Conservation (phyloP, 2,888 invertebrate species). For the Alcis repandata region DNA sequence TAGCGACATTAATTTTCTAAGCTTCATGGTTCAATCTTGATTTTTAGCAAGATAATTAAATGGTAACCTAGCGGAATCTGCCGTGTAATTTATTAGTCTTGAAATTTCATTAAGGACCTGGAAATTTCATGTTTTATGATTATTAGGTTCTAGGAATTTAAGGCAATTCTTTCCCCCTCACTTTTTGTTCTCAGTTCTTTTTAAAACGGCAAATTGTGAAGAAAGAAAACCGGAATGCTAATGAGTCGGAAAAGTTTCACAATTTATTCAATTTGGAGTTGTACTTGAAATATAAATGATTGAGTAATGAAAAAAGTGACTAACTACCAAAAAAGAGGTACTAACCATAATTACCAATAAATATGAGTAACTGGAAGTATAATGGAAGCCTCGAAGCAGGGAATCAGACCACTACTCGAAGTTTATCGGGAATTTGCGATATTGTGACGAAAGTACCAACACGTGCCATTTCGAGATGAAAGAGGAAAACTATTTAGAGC, state of each 20-base stretch:
- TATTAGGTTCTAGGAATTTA: constrained; percentile 16
- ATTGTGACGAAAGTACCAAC: constrained; percentile 37
- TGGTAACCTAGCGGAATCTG: background rate
- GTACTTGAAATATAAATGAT: constrained; percentile 9
- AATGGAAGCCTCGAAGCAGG: constrained; percentile 48
- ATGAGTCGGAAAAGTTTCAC: constrained; percentile 11
- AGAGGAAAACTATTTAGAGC: constrained; percentile 26
- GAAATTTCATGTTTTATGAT: constrained; percentile 10
- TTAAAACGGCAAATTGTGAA: constrained; percentile 8
- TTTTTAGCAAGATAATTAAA: constrained; percentile 1
- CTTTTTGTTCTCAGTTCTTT: constrained; percentile 8
- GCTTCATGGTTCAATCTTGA: background rate
- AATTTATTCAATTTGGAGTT: constrained; percentile 10
- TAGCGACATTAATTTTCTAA: background rate
- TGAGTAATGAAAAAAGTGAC: background rate
- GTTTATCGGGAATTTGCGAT: constrained; percentile 48
- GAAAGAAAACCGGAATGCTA: constrained; percentile 11
- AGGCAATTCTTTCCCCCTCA: constrained; percentile 1
- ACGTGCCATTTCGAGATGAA: constrained; percentile 9
- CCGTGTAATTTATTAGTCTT: constrained; percentile 2
- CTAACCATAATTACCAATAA: no score
- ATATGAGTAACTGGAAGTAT: constrained; percentile 39
- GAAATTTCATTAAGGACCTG: constrained; percentile 6
- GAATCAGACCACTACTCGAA: constrained; percentile 52
- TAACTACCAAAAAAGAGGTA: no score